Evolutionary conservation across 2,888 invertebrate species (phyloP), one percentile per base, ranked within the genome.

Genomic region (Trypoxylon attenuatum): DNA sequence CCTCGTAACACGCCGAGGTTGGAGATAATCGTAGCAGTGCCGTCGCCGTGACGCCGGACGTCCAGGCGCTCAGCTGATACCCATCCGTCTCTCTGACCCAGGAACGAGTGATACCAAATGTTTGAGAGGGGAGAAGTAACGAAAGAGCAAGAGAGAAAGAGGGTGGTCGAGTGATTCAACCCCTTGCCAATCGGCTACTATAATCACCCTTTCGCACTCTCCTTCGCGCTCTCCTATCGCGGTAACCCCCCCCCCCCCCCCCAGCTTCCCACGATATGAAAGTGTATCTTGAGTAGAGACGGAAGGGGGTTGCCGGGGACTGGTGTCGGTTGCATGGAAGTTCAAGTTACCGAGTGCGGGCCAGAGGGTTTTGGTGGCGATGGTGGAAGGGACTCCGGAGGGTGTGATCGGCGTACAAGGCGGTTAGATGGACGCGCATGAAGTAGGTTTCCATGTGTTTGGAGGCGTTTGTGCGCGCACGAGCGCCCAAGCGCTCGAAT

Each of bases 1-100:
- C 18, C 4, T 23, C 21, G 18, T 13, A 10, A 33, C 27, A n/a
- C 6, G 27, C 33, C 33, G 33, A 6, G 45, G 49, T 43, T 18
- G 19, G 41, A 57, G 60, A 57, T 64, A 64, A 69, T 63, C 63
- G 60, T 51, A 54, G 45, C 33, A n/a, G 42, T 43, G 58, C 61
- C n/a, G 58, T 56, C 56, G 53, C 25, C 29, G 38, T 63, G 63
- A 57, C 64, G 62, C 52, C 39, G 33, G 46, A 53, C 60, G 57
- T 57, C 65, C 63, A 49, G 69, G 61, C 71, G 71, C 69, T 77
- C 80, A 78, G 75, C 79, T 78, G 80, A 77, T 74, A 70, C 56
- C 64, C 55, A 50, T 50, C 21, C 41, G 22, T 18, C 42, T 22
- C 16, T 5, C 42, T 13, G 10, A 13, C 10, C 10, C 33, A 33